Evolutionary conservation across 2,797 vertebrate species (phyloP).

Genomic region (Gymnocypris eckloni): DNA sequence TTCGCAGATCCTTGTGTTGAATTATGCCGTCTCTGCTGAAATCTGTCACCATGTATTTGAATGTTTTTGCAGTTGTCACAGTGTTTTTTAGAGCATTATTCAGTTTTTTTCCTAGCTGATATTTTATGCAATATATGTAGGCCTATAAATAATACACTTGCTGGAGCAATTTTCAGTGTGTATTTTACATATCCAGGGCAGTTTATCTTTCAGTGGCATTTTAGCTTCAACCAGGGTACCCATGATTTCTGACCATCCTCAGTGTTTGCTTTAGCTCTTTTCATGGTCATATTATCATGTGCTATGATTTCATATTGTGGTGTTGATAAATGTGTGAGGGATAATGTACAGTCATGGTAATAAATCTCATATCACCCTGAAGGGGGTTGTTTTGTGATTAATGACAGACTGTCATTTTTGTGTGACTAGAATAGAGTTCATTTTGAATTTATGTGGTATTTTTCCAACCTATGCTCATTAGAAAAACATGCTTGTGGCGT

Average conservation of each 20-base stretch:
- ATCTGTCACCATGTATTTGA: constrained; percentile 8
- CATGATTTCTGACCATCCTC: neutral
- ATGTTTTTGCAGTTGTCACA: constrained; percentile 4
- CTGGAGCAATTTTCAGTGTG: neutral
- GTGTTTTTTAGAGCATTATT: neutral
- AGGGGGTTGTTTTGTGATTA: neutral
- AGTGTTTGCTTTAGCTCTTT: neutral
- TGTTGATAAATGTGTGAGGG: constrained; percentile 16
- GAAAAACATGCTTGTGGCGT: neutral
- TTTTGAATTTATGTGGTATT: neutral
- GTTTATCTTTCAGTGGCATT: neutral
- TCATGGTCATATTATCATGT: neutral
- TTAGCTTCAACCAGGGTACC: neutral
- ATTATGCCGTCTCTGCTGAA: constrained; percentile 14
- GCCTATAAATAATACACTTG: neutral
- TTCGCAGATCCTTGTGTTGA: neutral
- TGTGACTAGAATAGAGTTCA: neutral
- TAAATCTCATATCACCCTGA: neutral
- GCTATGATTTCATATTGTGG: neutral
- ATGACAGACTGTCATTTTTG: neutral
- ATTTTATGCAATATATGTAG: neutral
- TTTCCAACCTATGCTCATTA: neutral
- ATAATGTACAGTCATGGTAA: neutral
- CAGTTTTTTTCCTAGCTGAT: neutral
- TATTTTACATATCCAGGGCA: neutral